Base-by-base conservation (phyloP, 2,113 vertebrate genomes). In the Lipotes vexillifer region DNA sequence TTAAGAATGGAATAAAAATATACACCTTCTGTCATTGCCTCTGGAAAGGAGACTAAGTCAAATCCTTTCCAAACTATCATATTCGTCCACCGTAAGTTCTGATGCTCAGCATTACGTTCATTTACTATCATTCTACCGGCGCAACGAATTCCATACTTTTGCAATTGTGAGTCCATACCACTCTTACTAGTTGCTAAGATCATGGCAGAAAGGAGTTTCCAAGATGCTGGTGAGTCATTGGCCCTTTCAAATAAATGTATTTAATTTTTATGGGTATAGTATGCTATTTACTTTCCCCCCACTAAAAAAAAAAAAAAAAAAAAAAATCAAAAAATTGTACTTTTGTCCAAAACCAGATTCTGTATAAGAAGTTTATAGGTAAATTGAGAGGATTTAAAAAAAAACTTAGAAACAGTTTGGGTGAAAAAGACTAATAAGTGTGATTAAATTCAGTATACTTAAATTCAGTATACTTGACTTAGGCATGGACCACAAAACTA, bases 1-100 rank as follows among this genome's bases (percentile, higher is more conserved):
- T 92, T 88, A 93, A 93, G 86, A 96, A 52, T 0, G 11, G 55
- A 77, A 81, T 61, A 71, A 72, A 96, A 97, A 85, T 36, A 78
- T 46, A 65, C 33, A 85, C 71, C 44, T 69, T 68, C 31, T 59
- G 31, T n/a, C 77, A 86, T 4, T 94, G 86, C n/a, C 61, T 92
- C 74, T 80, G n/a, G 61, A 57, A 82, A 78, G 83, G 9, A 41
- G 38, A 46, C 13, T 46, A 82, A 75, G 17, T 84, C 12, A 44
- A 59, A 65, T 57, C 55, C 9, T 93, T 88, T 84, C 68, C 71
- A 84, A 83, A 88, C 89, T 63, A 72, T 36, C 12, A 3, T 80
- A 72, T 78, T n/a, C 21, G 85, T 71, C 15, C 69, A 78, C 29
- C 31, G 10, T 49, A 4, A 63, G 33, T 49, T 75, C 41, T 66